These are phyloP conservation scores for Acyrthosiphon pisum DNA, from an alignment of 1,140 invertebrate species.

Conservation along the genomic window DNA sequence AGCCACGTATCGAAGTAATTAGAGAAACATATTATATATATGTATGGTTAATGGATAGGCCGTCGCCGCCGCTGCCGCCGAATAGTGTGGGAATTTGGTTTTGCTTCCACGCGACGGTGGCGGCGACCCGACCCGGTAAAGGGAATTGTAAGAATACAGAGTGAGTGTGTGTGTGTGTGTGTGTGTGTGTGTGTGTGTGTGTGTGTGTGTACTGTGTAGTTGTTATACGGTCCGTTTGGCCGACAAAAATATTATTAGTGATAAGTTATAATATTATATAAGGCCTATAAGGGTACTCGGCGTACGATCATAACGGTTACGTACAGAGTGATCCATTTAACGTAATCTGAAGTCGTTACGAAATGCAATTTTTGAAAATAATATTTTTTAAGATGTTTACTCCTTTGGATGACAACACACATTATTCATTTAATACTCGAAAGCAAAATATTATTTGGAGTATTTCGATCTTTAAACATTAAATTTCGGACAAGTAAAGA, in stretches of 20 bases:
- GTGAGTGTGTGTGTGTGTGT: not conserved
- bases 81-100: constrained; percentile 38
- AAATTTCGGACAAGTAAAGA: not conserved
- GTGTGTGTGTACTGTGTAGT: not conserved
- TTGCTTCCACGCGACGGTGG: not conserved
- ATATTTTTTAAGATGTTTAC: not conserved
- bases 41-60: constrained; percentile 16
- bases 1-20: constrained; percentile 36
- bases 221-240: constrained; percentile 25
- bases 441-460: too few relatives aligned
- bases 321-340: not conserved
- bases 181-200: not conserved
- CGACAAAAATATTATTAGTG: not conserved
- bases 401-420: not conserved
- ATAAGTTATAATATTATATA: not conserved
- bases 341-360: not conserved
- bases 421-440: not conserved
- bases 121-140: not conserved
- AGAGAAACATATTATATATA: not conserved
- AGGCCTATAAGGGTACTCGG: not conserved
- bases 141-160: not conserved
- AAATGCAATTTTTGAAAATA: not conserved
- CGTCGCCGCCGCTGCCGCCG: not conserved
- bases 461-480: not conserved
- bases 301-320: not conserved